Evolutionary conservation across 2,797 vertebrate genomes (phyloP).

Genomic region (Australoheros facetus): DNA sequence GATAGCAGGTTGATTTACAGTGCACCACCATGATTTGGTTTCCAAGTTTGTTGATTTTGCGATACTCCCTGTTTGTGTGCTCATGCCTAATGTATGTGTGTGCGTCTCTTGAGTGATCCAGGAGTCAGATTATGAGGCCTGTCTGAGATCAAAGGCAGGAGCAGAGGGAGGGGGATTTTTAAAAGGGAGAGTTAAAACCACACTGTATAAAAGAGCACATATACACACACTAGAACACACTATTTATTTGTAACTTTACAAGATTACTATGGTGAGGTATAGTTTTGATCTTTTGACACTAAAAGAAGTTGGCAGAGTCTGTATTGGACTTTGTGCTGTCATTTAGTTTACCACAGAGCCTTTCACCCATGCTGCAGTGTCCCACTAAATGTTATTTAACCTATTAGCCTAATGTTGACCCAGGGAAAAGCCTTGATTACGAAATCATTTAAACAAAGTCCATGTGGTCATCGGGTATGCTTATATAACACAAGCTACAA

Average conservation of each 20-base stretch:
- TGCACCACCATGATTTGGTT: conserved; percentile 50
- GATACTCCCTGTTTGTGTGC: conserved; percentile 41
- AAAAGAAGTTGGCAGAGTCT: not conserved
- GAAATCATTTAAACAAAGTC: not conserved
- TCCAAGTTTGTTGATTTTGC: conserved; percentile 64
- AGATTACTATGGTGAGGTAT: not conserved
- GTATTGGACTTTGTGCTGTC: not conserved
- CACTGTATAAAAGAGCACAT: no score
- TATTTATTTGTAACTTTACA: not conserved
- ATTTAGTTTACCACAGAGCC: not conserved
- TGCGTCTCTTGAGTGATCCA: conserved; percentile 19
- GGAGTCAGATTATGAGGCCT: conserved; percentile 42
- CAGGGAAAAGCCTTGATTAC: conserved; percentile 6
- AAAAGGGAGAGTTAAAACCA: conserved; percentile 19
- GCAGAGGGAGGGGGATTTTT: conserved; percentile 26
- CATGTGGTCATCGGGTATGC: conserved; percentile 22
- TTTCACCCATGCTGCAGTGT: not conserved
- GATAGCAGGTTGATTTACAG: conserved; percentile 58
- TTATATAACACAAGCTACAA: not conserved
- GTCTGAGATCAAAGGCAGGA: conserved; percentile 53
- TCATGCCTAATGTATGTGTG: not conserved
- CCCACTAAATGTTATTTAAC: conserved; percentile 8
- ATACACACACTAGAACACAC: not conserved
- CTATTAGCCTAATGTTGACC: conserved; percentile 34
- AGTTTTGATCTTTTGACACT: not conserved